Conservation (phyloP, 2,888 invertebrate species). For the Xylota segnis region DNA sequence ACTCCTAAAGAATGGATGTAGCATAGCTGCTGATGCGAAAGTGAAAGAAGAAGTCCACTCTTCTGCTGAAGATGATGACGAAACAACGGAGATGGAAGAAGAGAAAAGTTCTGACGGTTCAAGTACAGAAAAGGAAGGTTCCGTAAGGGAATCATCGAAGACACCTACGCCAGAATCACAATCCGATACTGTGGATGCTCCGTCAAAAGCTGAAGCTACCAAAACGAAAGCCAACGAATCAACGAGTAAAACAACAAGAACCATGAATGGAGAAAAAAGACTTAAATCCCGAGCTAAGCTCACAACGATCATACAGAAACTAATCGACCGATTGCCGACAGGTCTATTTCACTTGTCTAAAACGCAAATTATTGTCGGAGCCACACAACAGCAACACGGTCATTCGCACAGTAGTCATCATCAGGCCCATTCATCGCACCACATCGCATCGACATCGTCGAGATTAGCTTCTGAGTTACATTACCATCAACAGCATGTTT, state of each 20-base stretch:
- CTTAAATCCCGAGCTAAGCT: conserved; percentile 83
- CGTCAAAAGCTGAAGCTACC: conserved; percentile 23
- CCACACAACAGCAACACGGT: conserved; percentile 59
- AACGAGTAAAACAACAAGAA: conserved; percentile 64
- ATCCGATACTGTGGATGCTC: conserved; percentile 61
- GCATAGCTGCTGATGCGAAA: conserved; percentile 63
- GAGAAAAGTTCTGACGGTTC: conserved; percentile 67
- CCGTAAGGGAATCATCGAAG: conserved; percentile 59
- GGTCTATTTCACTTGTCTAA: conserved; percentile 81
- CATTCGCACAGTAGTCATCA: conserved; percentile 81
- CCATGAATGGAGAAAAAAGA: conserved; percentile 80
- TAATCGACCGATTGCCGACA: conserved; percentile 82
- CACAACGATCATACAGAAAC: conserved; percentile 83
- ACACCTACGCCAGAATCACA: conserved; percentile 61
- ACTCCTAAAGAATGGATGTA: conserved; percentile 69
- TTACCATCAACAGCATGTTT: conserved; percentile 86
- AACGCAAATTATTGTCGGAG: conserved; percentile 76
- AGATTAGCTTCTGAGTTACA: conserved; percentile 82
- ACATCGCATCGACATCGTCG: conserved; percentile 77
- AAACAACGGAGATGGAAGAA: conserved; percentile 58
- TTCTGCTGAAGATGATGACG: conserved; percentile 31
- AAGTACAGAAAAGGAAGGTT: conserved; percentile 63
- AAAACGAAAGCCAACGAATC: conserved; percentile 46
- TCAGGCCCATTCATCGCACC: conserved; percentile 63
- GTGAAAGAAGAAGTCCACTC: conserved; percentile 53